Percentiles rank a stretch among this genome's conserved stretches.
phyloP scores from a whole-genome alignment of 2,797 vertebrate species.

The Schizothorax lantsangensis region DNA sequence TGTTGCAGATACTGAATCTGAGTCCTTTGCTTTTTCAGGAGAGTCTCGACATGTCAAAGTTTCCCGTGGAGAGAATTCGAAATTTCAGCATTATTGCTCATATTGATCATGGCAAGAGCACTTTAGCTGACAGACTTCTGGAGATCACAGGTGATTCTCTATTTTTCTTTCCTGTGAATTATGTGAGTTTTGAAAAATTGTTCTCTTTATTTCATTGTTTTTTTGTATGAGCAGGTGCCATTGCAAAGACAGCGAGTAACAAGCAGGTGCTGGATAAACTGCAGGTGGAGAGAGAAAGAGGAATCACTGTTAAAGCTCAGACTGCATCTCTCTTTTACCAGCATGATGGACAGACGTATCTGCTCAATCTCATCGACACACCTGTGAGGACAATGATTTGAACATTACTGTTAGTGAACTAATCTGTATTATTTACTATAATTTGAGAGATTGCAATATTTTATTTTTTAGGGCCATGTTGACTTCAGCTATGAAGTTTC shows the following conservation, averaged over 20 bases:
- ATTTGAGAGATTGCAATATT: background rate
- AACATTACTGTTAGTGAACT: background rate
- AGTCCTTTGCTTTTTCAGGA: slow-evolving; percentile 75
- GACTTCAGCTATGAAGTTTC: slow-evolving; percentile 99
- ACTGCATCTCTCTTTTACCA: slow-evolving; percentile 91
- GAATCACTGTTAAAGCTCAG: slow-evolving; percentile 98
- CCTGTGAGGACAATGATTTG: slow-evolving; percentile 80
- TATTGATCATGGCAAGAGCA: slow-evolving; percentile 99
- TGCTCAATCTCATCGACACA: slow-evolving; percentile 97
- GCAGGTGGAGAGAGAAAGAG: slow-evolving; percentile 96
- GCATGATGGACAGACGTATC: slow-evolving; percentile 83
- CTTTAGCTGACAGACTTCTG: slow-evolving; percentile 91
- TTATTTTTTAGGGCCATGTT: slow-evolving; percentile 87
- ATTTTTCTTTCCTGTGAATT: background rate
- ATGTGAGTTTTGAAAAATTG: background rate
- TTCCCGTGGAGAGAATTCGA: slow-evolving; percentile 88
- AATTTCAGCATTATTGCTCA: slow-evolving; percentile 98
- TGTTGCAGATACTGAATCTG: background rate
- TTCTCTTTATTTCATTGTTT: background rate
- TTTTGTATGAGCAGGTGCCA: slow-evolving; percentile 81
- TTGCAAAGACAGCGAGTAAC: slow-evolving; percentile 87
- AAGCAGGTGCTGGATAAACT: slow-evolving; percentile 97
- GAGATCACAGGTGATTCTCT: slow-evolving; percentile 88
- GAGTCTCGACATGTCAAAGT: slow-evolving; percentile 83
- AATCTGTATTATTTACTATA: background rate